Conservation (phyloP, 2,113 vertebrate species). For the Pica pica region DNA sequence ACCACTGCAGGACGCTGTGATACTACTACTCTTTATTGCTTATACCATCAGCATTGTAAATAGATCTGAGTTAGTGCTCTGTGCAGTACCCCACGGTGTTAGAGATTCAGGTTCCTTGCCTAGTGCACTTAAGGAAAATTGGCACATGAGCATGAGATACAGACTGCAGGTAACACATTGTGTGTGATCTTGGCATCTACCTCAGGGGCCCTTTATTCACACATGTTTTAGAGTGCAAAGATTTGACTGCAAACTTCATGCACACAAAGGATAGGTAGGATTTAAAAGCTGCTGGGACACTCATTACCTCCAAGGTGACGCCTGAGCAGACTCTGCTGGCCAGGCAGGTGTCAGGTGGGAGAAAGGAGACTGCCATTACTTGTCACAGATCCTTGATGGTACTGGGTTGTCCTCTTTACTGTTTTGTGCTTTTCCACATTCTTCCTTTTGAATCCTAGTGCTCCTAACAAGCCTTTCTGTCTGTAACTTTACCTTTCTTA, state of each 20-base stretch:
- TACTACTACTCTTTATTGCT: background rate
- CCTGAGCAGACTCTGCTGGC: background rate
- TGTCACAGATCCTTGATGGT: background rate
- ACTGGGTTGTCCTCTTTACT: background rate
- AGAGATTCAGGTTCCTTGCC: background rate
- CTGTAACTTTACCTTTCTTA: background rate
- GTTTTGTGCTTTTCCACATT: background rate
- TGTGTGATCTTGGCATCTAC: background rate
- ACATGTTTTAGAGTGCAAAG: rapidly evolving
- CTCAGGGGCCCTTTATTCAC: background rate
- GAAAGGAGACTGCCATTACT: background rate
- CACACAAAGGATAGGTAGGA: background rate
- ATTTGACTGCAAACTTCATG: background rate
- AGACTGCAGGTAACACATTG: background rate
- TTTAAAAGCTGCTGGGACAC: background rate
- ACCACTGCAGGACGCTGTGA: no score
- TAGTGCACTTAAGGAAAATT: background rate
- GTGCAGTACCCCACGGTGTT: rapidly evolving
- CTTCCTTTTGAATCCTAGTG: background rate
- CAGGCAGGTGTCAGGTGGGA: background rate
- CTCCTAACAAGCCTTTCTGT: background rate
- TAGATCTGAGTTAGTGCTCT: background rate
- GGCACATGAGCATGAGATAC: background rate
- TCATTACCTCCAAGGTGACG: background rate
- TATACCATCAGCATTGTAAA: background rate